Base-by-base conservation (phyloP, 2,797 vertebrate species). In the Glyptemys insculpta region DNA sequence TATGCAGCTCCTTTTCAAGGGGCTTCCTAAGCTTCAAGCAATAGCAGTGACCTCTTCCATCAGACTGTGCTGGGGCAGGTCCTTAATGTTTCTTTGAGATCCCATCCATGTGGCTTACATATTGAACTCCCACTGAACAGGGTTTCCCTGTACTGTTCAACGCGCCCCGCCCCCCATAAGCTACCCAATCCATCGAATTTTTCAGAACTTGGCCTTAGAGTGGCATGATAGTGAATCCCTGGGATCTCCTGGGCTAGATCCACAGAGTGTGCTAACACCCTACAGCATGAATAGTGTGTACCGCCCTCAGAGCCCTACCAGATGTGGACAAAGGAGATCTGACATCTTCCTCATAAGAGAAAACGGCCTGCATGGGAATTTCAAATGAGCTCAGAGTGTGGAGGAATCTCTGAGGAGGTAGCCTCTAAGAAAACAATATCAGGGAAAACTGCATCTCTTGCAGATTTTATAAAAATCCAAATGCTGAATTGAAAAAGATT, bases 1-100 rank as follows among this genome's bases (percentile, higher is more conserved):
- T 93, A 25, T 81, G 85, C 89, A 80, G 19, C n/a, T 72, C 37
- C 68, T 72, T 72, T 72, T 72, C 21, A n/a, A 72, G n/a, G n/a
- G n/a, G 37, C 9, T 23, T 78, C 50, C 37, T 86, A 79, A 25
- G 47, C 81, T 95, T 88, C 29, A 78, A 0, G 86, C 81, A 85
- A 83, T 29, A 76, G 37, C 84, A 47, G 1, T 50, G 85, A 79
- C 12, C 62, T 89, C 85, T 50, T 37, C 15, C 8, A 59, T 29
- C 82, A 54, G 7, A 12, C 91, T 91, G 19, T 47, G 79, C 21
- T 87, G 23, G n/a, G 25, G 12, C 15, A 21, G 12, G 0, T 86
- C 89, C 84, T 74, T 93, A 0, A 18, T 80, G 31, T n/a, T 65
- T 90, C 92, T 93, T 0, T 0, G 57, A 84, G 50, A 25, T 6